Conservation (phyloP, 2,888 invertebrate species). For the Pterostichus niger region DNA sequence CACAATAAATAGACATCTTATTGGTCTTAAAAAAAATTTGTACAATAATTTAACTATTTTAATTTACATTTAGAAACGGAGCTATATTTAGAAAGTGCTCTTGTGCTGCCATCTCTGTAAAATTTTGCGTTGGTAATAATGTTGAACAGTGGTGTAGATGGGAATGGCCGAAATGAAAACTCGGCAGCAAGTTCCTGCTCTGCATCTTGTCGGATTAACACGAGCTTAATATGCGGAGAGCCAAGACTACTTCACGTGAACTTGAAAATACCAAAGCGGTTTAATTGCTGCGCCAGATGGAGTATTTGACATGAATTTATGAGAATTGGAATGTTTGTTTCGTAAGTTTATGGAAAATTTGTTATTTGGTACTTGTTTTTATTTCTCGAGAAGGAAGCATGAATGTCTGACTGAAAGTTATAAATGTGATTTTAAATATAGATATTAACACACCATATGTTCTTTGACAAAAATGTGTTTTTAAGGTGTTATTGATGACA, state of each 20-base stretch:
- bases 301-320: constrained; percentile 32
- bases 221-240: constrained; percentile 3
- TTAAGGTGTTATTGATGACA: constrained; percentile 44
- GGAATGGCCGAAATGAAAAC: no score
- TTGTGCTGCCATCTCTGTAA: no score
- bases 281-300: constrained; percentile 51
- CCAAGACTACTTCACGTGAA: constrained; percentile 10
- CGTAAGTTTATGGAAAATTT: constrained; percentile 37
- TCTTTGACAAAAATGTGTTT: constrained; percentile 46
- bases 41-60: no score
- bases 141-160: no score
- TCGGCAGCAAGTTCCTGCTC: no score
- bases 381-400: constrained; percentile 29
- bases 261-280: constrained; percentile 13
- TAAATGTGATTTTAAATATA: constrained; percentile 50
- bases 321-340: constrained; percentile 21
- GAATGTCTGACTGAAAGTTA: constrained; percentile 12
- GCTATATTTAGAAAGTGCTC: no score
- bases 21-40: no score
- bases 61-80: no score
- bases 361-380: constrained; percentile 41
- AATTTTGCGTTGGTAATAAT: no score
- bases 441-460: constrained; percentile 46
- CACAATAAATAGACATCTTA: no score
- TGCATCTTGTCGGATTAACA: constrained; percentile 14